Evolutionary conservation across 2,113 vertebrate genomes (phyloP).

Genomic region (Mustelus asterias): DNA sequence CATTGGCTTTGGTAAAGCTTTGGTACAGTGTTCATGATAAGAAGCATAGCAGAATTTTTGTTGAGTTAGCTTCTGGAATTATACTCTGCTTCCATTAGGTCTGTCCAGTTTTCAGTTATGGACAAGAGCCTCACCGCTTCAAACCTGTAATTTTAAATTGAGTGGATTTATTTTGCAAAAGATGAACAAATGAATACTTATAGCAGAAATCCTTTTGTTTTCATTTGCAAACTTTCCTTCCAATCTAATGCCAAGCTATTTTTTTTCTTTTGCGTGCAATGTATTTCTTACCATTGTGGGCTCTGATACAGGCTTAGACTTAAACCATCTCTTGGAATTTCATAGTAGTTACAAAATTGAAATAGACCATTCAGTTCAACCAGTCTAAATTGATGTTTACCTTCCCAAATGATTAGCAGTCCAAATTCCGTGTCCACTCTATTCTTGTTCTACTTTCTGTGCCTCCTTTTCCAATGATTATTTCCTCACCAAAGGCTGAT

Average conservation of each 20-base stretch:
- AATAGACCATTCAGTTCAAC: background rate
- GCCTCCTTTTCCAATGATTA: background rate
- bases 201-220: background rate
- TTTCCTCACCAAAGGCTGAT: background rate
- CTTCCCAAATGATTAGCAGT: background rate
- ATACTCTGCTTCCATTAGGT: background rate
- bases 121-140: background rate
- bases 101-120: background rate
- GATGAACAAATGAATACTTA: background rate
- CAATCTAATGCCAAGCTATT: no score
- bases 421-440: background rate
- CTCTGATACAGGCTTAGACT: background rate
- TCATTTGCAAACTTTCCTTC: no score
- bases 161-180: background rate
- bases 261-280: background rate
- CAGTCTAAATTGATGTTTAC: background rate
- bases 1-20: background rate
- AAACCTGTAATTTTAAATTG: background rate
- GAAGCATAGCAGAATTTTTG: background rate
- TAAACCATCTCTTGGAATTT: background rate
- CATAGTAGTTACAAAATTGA: background rate
- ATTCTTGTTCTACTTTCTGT: background rate
- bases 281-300: background rate
- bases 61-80: background rate
- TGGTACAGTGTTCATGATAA: background rate